A percentile compares a stretch with the other conserved stretches of the same genome.
Evolutionary conservation across 2,113 vertebrate genomes (phyloP).

Genomic region (Clarias gariepinus): DNA sequence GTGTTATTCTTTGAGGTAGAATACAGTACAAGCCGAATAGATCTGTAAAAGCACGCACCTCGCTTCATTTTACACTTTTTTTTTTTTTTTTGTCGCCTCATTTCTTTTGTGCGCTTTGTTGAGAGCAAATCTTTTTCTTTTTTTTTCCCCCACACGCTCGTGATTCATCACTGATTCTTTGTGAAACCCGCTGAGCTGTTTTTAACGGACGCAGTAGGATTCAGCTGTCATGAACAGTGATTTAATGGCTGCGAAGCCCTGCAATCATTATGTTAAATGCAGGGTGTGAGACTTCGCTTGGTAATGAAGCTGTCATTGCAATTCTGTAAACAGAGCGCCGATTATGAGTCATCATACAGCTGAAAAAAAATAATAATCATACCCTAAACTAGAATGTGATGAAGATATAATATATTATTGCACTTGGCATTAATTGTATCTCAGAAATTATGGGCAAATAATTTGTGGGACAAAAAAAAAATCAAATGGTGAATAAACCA

Average conservation of each 20-base stretch:
- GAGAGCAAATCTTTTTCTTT: neutral
- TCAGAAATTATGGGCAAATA: neutral
- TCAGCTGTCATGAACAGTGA: neutral
- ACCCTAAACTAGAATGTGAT: neutral
- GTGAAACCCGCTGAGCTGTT: neutral
- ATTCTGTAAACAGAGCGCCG: constrained; percentile 5
- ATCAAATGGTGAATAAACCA: neutral
- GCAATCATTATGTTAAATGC: neutral
- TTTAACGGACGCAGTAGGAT: neutral
- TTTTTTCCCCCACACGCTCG: too few species aligned
- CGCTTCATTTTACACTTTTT: neutral
- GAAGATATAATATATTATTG: neutral
- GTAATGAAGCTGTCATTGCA: neutral
- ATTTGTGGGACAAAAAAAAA: neutral
- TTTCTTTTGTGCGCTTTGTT: neutral
- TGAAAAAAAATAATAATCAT: neutral
- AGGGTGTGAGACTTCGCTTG: neutral
- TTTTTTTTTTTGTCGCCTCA: neutral
- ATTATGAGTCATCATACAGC: constrained; percentile 2
- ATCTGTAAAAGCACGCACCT: too few species aligned
- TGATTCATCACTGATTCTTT: neutral
- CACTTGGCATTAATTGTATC: neutral
- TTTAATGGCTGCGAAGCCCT: neutral
- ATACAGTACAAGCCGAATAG: too few species aligned
- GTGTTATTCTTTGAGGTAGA: too few species aligned